Percentiles rank a stretch among this genome's conserved stretches.
These are phyloP conservation scores for Drosophila neutralis DNA, from an alignment of 2,888 invertebrate species.

Conservation along the genomic window DNA sequence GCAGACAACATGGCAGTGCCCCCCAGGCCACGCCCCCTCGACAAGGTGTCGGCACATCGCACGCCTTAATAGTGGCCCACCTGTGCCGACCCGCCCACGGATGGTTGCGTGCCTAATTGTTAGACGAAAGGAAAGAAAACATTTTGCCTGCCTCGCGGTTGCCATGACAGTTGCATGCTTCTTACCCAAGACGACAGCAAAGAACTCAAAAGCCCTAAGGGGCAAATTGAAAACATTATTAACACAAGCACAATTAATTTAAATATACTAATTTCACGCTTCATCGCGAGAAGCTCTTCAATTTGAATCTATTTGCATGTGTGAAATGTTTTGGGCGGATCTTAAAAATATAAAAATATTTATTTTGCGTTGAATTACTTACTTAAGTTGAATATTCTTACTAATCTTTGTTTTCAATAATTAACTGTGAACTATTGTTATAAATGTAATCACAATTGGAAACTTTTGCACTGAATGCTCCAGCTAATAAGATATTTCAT, in stretches of 20 bases:
- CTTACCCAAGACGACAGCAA: conserved; percentile 11
- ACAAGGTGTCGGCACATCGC: conserved; percentile 66
- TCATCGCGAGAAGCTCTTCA: not conserved
- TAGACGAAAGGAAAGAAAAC: conserved; percentile 51
- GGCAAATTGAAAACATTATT: conserved; percentile 7
- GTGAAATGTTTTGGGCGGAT: not conserved
- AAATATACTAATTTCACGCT: not conserved
- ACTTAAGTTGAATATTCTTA: not conserved
- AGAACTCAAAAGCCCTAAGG: conserved; percentile 15
- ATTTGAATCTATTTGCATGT: not conserved
- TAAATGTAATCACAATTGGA: not conserved
- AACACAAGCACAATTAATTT: conserved; percentile 21
- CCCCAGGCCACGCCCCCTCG: conserved; percentile 40
- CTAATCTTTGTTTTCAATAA: not conserved
- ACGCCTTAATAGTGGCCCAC: conserved; percentile 40
- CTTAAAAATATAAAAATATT: not conserved
- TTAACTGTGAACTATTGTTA: not conserved
- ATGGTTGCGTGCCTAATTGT: conserved; percentile 73
- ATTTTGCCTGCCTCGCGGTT: conserved; percentile 48
- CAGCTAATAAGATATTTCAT: not conserved
- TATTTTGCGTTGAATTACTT: not conserved
- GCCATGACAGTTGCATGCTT: conserved; percentile 55
- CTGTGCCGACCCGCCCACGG: conserved; percentile 38
- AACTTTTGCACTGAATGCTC: not conserved
- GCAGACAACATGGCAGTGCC: conserved; percentile 42